A percentile compares a stretch with the other conserved stretches of the same genome.
Evolutionary conservation across 2,888 invertebrate genomes (phyloP).

Genomic region (Pollenia amentaria): DNA sequence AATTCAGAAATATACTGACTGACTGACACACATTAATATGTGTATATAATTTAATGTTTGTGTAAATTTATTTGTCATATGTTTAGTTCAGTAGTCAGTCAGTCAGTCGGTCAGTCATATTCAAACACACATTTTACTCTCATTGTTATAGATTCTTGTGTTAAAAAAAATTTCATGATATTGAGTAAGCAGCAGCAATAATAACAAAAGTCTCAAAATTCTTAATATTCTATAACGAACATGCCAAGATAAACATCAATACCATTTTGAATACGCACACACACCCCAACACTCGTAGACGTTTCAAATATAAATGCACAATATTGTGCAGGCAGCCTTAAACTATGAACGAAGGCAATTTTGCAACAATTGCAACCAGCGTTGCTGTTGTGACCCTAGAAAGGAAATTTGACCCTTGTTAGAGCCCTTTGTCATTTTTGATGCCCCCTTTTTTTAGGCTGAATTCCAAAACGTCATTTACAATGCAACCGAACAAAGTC

Average conservation of each 20-base stretch:
- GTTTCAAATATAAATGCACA: background rate
- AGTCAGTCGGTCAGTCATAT: background rate
- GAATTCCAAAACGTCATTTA: background rate
- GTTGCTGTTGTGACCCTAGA: no score
- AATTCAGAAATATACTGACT: slow-evolving; percentile 50
- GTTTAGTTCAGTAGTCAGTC: background rate
- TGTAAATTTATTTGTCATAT: slow-evolving; percentile 28
- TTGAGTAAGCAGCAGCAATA: slow-evolving; percentile 37
- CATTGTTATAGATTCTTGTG: slow-evolving; percentile 34
- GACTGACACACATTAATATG: slow-evolving; percentile 43
- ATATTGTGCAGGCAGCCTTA: slow-evolving; percentile 31
- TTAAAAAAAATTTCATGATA: slow-evolving; percentile 44
- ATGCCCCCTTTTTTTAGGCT: no score
- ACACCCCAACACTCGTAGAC: background rate
- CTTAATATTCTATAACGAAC: slow-evolving; percentile 27
- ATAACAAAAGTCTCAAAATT: slow-evolving; percentile 25
- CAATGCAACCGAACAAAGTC: no score
- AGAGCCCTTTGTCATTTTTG: no score
- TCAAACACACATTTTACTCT: slow-evolving; percentile 29
- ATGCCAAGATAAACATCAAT: slow-evolving; percentile 69
- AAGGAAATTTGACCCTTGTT: no score
- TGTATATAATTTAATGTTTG: background rate
- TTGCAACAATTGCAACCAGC: slow-evolving; percentile 11
- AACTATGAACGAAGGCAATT: slow-evolving; percentile 57
- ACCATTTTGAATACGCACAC: slow-evolving; percentile 35